Evolutionary conservation across 1,140 invertebrate species (phyloP), one percentile per base, ranked within the genome.

Genomic region (Drosophila gunungcola): DNA sequence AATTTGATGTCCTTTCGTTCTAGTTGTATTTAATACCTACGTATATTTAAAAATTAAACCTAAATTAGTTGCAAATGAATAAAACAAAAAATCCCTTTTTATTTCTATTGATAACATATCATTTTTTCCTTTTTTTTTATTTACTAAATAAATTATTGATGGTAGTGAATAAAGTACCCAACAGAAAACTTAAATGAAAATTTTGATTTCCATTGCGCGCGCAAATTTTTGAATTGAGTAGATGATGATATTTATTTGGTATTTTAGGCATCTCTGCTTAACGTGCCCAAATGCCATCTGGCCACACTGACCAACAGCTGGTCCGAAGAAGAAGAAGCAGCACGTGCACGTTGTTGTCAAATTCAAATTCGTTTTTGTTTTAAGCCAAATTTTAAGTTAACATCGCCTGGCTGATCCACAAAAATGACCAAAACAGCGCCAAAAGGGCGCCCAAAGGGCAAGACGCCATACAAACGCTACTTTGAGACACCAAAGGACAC

Each of bases 1-100:
- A 13, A 78, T 85, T 85, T 85, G 69, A 85, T 85, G 48, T 63
- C 61, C 51, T 80, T 84, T 84, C 81, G 53, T 27, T 41, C 45
- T 65, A 68, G 46, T 41, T 61, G 54, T 62, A 58, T 5, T 58
- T 42, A 60, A 60, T 34, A 34, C 10, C 13, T 52, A 48, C 48
- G 34, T 25, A 32, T 16, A 11, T 51, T n/a, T 46, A 27, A 11
- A 6, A 60, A 55, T 39, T 32, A 58, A 42, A 25, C 10, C 9
- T 62, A 62, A 42, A 16, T 21, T 62, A 10, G 4, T 4, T 49
- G 12, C 45, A 39, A 42, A 11, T 32, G 27, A 60, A 60, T 49
- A 2, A 32, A 49, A 29, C 16, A 13, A 32, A 32, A 32, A 32
- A 32, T 32, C 29, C 29, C 29, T 32, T 32, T 32, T 6, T 3